Conservation (phyloP, 2,797 vertebrate genomes). For the Cottoperca gobio region DNA sequence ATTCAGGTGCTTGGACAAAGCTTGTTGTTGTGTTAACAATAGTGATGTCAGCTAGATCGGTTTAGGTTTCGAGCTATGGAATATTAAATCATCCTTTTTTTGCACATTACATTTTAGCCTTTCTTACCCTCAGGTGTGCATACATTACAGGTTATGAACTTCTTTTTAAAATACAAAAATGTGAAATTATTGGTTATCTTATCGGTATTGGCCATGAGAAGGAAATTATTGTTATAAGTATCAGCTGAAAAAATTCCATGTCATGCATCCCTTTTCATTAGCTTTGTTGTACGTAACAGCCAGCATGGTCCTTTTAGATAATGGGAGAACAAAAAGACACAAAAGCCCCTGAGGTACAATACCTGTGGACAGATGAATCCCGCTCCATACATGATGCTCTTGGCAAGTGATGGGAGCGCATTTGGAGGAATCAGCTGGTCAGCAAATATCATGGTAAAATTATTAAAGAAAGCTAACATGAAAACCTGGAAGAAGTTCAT, state of each 20-base stretch:
- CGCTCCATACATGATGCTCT: constrained; percentile 91
- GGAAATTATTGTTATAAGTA: no score
- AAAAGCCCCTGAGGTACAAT: constrained; percentile 12
- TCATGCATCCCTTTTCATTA: not conserved
- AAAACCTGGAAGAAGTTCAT: constrained; percentile 97
- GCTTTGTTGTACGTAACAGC: not conserved
- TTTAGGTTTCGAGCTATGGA: no score
- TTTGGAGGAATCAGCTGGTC: constrained; percentile 91
- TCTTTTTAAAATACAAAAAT: no score
- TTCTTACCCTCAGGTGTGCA: no score
- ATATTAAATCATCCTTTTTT: no score
- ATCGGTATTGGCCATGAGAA: no score
- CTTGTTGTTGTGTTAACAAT: no score
- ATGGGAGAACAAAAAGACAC: not conserved
- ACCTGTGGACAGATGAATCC: constrained; percentile 96
- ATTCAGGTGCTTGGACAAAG: not conserved
- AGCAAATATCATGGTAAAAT: constrained; percentile 93
- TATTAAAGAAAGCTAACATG: constrained; percentile 89
- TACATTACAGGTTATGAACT: no score
- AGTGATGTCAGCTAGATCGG: no score
- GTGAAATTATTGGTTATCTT: no score
- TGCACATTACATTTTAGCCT: no score
- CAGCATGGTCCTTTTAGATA: not conserved
- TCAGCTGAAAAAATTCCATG: no score
- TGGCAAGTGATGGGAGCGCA: constrained; percentile 85